Evolutionary conservation across 1,140 invertebrate genomes (phyloP).

Genomic region (Drosophila ficusphila): DNA sequence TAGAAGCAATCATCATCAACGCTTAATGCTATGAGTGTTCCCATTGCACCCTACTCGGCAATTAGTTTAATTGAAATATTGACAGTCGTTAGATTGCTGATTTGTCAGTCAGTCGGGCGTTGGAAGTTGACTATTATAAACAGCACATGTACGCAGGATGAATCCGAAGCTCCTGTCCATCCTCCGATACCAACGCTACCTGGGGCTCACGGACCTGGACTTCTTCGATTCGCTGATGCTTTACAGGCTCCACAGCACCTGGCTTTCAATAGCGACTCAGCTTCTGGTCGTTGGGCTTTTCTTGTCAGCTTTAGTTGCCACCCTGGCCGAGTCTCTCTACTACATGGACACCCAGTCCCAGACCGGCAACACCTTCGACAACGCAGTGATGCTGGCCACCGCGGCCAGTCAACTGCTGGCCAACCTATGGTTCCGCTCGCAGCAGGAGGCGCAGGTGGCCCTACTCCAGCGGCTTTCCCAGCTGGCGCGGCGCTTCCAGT

Average conservation of each 20-base stretch:
- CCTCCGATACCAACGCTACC: constrained; percentile 48
- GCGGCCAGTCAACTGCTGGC: constrained; percentile 30
- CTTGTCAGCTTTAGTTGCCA: background rate
- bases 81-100: background rate
- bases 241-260: constrained; percentile 28
- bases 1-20: background rate
- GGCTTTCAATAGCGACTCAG: background rate
- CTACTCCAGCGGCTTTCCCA: constrained; percentile 23
- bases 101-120: background rate
- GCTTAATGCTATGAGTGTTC: too few species aligned
- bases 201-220: constrained; percentile 42
- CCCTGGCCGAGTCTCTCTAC: constrained; percentile 14
- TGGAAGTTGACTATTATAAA: background rate
- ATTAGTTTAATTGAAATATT: constrained; percentile 17
- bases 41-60: background rate
- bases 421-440: constrained; percentile 51
- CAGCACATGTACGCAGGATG: constrained; percentile 1
- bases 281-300: constrained; percentile 7
- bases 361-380: constrained; percentile 39
- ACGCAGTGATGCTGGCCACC: constrained; percentile 32
- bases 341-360: constrained; percentile 34
- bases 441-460: constrained; percentile 19
- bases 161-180: constrained; percentile 29
- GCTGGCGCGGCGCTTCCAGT: background rate
- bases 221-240: background rate